Evolutionary conservation across 2,888 invertebrate species (phyloP).

Genomic region (Limnephilus marmoratus): DNA sequence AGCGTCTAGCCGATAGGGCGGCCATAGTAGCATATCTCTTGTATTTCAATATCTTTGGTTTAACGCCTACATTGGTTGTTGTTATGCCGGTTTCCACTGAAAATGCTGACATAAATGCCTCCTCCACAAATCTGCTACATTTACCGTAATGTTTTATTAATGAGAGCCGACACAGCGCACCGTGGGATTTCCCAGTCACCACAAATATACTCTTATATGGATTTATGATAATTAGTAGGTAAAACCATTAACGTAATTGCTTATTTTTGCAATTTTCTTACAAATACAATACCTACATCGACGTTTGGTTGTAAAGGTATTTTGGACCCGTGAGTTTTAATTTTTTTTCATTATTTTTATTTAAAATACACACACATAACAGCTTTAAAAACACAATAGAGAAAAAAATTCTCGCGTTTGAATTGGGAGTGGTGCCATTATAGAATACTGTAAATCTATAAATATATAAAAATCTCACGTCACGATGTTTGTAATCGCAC

Average conservation of each 20-base stretch:
- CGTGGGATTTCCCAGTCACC: not conserved
- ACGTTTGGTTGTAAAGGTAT: not conserved
- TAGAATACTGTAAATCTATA: too few relatives aligned
- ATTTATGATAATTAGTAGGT: not conserved
- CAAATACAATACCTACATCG: not conserved
- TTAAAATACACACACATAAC: too few relatives aligned
- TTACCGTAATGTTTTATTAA: not conserved
- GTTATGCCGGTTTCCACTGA: not conserved
- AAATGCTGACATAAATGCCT: not conserved
- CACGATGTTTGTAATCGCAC: too few relatives aligned
- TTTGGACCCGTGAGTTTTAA: too few relatives aligned
- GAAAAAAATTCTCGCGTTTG: too few relatives aligned
- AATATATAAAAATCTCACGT: too few relatives aligned
- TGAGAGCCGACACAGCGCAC: not conserved
- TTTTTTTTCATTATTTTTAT: too few relatives aligned
- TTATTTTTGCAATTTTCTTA: not conserved
- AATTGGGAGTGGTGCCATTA: too few relatives aligned
- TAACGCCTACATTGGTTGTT: not conserved
- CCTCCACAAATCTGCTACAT: not conserved
- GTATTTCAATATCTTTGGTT: too few relatives aligned
- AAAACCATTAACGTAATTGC: not conserved
- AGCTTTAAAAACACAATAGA: too few relatives aligned
- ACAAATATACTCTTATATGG: not conserved
- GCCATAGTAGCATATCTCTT: too few relatives aligned
- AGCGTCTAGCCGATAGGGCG: too few relatives aligned